Conservation (phyloP, 2,888 invertebrate species). For the Pegoplata infirma region DNA sequence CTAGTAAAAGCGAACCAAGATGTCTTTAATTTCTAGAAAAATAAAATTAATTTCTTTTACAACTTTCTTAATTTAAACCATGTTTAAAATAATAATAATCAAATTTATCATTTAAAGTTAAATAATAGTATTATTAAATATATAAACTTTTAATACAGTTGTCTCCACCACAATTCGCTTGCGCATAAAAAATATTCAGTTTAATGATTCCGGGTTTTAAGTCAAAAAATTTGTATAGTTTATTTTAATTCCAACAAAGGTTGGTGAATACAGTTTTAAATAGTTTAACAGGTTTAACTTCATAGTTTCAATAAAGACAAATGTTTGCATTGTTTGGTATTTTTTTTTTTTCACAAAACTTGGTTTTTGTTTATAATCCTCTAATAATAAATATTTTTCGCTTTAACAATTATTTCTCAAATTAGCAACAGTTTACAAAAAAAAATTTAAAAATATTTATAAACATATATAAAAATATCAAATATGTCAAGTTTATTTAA, state of each 20-base stretch:
- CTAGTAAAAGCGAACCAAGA: no score
- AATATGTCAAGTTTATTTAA: conserved; percentile 44
- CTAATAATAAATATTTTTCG: not conserved
- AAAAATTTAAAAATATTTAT: not conserved
- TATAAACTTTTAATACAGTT: no score
- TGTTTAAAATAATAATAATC: no score
- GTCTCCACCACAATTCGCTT: no score
- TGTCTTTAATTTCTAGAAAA: no score
- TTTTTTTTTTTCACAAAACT: conserved; percentile 3
- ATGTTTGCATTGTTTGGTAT: conserved; percentile 24
- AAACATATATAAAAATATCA: not conserved
- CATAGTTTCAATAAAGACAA: conserved; percentile 1
- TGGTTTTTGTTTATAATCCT: conserved; percentile 3
- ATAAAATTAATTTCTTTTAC: no score
- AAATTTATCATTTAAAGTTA: no score
- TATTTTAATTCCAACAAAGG: not conserved
- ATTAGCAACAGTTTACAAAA: conserved; percentile 28
- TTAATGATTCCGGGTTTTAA: no score
- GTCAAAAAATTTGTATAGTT: no score
- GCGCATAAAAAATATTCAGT: no score
- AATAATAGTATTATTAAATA: no score
- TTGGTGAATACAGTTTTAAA: not conserved
- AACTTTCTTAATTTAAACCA: no score
- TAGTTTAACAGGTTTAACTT: conserved; percentile 35
- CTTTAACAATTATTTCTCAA: conserved; percentile 27